A percentile compares a stretch with the other conserved stretches of the same genome.
Conservation (phyloP, 2,797 vertebrate species). For the Cyclopterus lumpus region DNA sequence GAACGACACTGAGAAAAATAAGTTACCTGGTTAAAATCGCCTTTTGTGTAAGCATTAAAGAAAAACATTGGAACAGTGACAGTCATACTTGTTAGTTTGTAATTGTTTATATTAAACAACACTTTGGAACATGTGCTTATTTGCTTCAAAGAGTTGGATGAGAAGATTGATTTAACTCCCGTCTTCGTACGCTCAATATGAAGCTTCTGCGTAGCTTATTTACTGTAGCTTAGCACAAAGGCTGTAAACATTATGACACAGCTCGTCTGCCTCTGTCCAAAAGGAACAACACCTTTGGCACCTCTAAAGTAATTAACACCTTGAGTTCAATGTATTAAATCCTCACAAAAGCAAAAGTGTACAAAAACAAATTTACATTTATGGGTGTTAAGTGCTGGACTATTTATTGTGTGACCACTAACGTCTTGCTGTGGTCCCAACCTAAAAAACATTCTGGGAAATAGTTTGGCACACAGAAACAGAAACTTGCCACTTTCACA, state of each 20-base stretch:
- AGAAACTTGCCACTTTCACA: not conserved
- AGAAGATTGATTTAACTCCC: not conserved
- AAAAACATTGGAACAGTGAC: conserved; percentile 41
- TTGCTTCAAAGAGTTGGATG: not conserved
- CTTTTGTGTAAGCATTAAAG: conserved; percentile 64
- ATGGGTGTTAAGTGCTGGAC: not conserved
- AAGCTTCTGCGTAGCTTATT: not conserved
- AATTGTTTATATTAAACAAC: not conserved
- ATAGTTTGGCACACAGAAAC: not conserved
- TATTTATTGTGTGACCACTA: not conserved
- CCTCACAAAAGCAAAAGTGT: not conserved
- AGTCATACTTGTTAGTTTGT: conserved; percentile 11
- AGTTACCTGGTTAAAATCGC: conserved; percentile 63
- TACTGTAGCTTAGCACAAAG: not conserved
- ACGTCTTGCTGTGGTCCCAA: too few relatives aligned
- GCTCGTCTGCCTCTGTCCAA: not conserved
- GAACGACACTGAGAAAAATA: not conserved
- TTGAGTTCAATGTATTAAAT: not conserved
- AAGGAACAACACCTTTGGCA: not conserved
- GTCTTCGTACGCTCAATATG: not conserved
- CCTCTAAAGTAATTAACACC: not conserved
- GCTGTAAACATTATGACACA: not conserved
- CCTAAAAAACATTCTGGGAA: not conserved
- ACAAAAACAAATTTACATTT: not conserved
- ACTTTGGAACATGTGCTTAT: not conserved